Conservation (phyloP, 2,888 invertebrate species). For the Drosophila buzzatii region DNA sequence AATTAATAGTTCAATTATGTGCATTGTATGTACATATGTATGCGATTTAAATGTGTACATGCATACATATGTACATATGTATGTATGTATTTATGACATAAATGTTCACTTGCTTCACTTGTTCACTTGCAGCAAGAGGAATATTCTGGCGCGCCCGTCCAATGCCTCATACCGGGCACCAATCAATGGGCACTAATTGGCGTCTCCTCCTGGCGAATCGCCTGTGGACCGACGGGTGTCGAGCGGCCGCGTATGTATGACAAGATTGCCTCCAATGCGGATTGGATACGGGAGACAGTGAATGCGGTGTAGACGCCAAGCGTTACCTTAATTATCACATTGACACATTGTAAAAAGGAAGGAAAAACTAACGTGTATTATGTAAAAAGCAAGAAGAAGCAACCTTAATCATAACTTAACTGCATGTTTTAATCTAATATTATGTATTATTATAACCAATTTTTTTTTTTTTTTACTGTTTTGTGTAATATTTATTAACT, state of each 20-base stretch:
- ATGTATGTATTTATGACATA: not conserved
- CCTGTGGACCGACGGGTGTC: constrained; percentile 91
- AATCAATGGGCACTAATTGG: constrained; percentile 93
- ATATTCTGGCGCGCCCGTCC: constrained; percentile 94
- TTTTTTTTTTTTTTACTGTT: constrained; percentile 70
- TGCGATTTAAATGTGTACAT: too few species aligned
- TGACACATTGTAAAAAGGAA: constrained; percentile 25
- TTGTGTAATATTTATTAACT: constrained; percentile 80
- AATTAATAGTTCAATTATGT: too few species aligned
- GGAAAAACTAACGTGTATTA: constrained; percentile 47
- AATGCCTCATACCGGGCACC: constrained; percentile 90
- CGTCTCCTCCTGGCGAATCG: constrained; percentile 94
- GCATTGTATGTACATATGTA: too few species aligned
- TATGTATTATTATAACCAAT: constrained; percentile 42
- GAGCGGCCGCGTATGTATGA: constrained; percentile 94
- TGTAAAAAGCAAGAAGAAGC: constrained; percentile 44
- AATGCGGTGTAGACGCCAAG: constrained; percentile 82
- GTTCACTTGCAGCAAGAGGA: constrained; percentile 91
- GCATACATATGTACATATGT: not conserved
- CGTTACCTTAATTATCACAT: not conserved
- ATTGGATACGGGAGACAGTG: constrained; percentile 93
- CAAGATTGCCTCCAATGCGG: constrained; percentile 92
- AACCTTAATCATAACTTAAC: constrained; percentile 56
- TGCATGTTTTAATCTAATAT: constrained; percentile 38
- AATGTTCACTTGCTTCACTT: constrained; percentile 42